Percentiles rank a stretch among this genome's conserved stretches.
Conservation (phyloP, 2,888 invertebrate species). For the Blera fallax region DNA sequence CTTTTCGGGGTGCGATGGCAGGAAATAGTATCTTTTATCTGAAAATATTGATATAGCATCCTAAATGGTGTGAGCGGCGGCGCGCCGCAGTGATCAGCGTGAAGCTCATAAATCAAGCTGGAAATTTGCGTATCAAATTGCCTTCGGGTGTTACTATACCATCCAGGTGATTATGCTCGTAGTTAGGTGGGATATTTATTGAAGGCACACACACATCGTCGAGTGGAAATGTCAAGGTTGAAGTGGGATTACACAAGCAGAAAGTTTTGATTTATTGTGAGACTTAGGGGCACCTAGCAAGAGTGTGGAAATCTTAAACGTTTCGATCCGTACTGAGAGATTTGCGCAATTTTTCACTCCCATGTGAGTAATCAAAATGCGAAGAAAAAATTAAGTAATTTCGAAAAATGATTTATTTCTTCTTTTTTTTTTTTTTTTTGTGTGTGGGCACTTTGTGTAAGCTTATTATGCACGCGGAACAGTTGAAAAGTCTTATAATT, state of each 20-base stretch:
- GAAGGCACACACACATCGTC: slow-evolving; percentile 1
- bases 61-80: slow-evolving; percentile 45
- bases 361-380: slow-evolving; percentile 6
- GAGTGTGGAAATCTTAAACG: slow-evolving; percentile 43
- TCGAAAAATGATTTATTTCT: not conserved
- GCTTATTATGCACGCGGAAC: not conserved
- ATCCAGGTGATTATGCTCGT: slow-evolving; percentile 34
- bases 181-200: slow-evolving; percentile 57
- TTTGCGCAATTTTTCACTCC: slow-evolving; percentile 7
- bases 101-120: slow-evolving; percentile 60
- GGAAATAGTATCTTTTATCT: slow-evolving; percentile 48
- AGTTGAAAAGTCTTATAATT: too few relatives aligned
- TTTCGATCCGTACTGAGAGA: slow-evolving; percentile 25
- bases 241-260: slow-evolving; percentile 46
- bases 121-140: slow-evolving; percentile 65
- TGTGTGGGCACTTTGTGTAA: too few relatives aligned
- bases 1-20: slow-evolving; percentile 41
- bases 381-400: slow-evolving; percentile 34
- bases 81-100: slow-evolving; percentile 54
- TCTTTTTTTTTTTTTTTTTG: not conserved
- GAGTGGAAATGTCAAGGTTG: slow-evolving; percentile 62
- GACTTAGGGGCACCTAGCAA: slow-evolving; percentile 19
- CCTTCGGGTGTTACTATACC: slow-evolving; percentile 59
- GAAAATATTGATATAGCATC: slow-evolving; percentile 34
- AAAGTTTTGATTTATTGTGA: slow-evolving; percentile 53